Base-by-base conservation (phyloP, 2,797 vertebrate genomes). In the Hipposideros larvatus region DNA sequence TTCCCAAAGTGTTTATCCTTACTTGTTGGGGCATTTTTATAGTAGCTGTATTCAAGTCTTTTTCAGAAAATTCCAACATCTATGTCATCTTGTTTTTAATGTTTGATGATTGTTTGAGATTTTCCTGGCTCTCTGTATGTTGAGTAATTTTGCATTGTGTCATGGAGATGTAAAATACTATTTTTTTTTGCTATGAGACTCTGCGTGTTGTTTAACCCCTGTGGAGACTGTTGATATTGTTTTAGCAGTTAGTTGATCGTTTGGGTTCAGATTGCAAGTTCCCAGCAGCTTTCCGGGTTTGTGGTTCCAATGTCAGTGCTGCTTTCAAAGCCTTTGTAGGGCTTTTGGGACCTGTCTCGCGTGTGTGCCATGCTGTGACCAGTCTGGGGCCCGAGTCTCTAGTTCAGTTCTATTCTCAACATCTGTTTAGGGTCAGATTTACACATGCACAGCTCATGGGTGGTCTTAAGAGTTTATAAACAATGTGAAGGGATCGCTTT, bases 401-500 rank as follows among this genome's bases (percentile, higher is more conserved):
- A 8, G 24, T 92, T 63, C 37, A 11, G 13, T 82, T 95, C 34
- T 90, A 0, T 68, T 92, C 57, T 87, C 37, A 65, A 22, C 37
- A 28, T 90, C 91, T 95, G 53, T 87, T 87, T 55, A 9, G 78
- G 94, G 80, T 59, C 34, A 46, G 19, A 68, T 43, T 11, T 51
- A 34, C 66, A 65, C 48, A 57, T 41, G 48, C 37, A 7, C 11
- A 57, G 70, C 89, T 87, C 34, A 2, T 34, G 89, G 59, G 93
- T 73, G 93, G 89, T 94, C 90, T 59, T 11, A 28, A 55, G 28
- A 79, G 28, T 83, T 94, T 91, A 59, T 68, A 53, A 93, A 91
- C 31, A 96, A 55, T 22, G 7, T 31, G 3, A n/a, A 66, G 48
- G 37, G 41, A 26, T 70, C 31, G 16, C 80, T 70, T 90, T 87